Evolutionary conservation across 2,888 invertebrate genomes (phyloP), one percentile per base, ranked within the genome.

Genomic region (Zaprionus obscuricornis): DNA sequence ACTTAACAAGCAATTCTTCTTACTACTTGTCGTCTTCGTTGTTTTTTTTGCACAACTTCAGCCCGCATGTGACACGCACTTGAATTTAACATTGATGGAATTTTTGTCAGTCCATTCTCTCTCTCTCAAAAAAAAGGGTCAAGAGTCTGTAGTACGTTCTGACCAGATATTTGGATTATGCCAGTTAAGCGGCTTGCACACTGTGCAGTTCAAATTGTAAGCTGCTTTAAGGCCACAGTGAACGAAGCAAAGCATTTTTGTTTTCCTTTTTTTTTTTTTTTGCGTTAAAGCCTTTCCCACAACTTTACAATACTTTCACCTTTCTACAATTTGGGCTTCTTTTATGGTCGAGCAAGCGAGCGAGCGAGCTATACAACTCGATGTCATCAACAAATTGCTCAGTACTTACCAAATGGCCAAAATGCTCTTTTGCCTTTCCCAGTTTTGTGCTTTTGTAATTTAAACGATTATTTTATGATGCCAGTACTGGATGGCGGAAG

Each of bases 161-260:
- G 79, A 34, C 46, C 81, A 86, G 86, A 88, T 88, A 87, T 86
- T 84, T 73, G 86, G 87, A 87, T 87, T 87, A 88, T 87, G 85
- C 71, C 66, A 85, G 84, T 81, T 77, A 88, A 87, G 85, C 87
- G 79, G 84, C 85, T 88, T 87, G 76, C 33, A 58, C 50, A 66
- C 60, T 55, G 51, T 60, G 63, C 63, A 62, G n/a, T 33, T 60
- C 65, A 81, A 76, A 60, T 75, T 74, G 83, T 76, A 79, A 79
- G 84, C 78, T 34, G 83, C 76, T 79, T 83, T 72, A 74, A 71
- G 56, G 60, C 51, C 57, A 42, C 46, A 34, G 29, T 42, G 29
- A n/a, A 47, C 45, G 64, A 57, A n/a, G n/a, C n/a, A n/a, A n/a
- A n/a, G n/a, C n/a, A n/a, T n/a, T n/a, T n/a, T n/a, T n/a, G n/a